phyloP scores from a whole-genome alignment of 2,888 invertebrate species.

The Conchocele bisecta region DNA sequence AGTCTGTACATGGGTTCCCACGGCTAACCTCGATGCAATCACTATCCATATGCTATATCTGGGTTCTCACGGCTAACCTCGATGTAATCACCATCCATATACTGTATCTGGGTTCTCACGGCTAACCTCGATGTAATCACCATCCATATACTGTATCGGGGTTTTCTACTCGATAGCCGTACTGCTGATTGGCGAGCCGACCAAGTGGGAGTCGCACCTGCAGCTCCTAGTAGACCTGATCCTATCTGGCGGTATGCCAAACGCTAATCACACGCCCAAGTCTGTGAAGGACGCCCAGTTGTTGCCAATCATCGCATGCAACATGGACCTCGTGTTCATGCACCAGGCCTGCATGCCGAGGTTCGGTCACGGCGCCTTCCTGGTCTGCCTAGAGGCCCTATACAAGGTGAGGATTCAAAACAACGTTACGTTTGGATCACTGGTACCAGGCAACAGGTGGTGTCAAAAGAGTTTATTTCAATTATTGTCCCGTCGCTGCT shows the following conservation, averaged over 20 bases:
- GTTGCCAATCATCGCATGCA: constrained; percentile 82
- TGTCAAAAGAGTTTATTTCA: too few species aligned
- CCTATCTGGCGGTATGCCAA: constrained; percentile 81
- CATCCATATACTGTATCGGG: too few species aligned
- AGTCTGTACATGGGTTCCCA: too few species aligned
- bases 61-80: too few species aligned
- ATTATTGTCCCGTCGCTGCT: background rate
- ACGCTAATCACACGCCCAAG: constrained; percentile 58
- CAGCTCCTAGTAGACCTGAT: constrained; percentile 82
- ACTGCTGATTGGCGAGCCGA: constrained; percentile 81
- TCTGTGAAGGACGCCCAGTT: constrained; percentile 69
- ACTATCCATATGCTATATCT: too few species aligned
- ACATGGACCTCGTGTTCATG: constrained; percentile 83
- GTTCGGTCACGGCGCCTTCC: constrained; percentile 82
- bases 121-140: too few species aligned
- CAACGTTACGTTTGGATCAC: background rate
- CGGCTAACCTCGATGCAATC: too few species aligned
- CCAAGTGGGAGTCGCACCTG: constrained; percentile 81
- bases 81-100: too few species aligned
- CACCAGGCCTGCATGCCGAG: constrained; percentile 82
- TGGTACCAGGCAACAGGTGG: too few species aligned
- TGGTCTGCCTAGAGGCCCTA: constrained; percentile 81
- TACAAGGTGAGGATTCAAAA: constrained; percentile 76
- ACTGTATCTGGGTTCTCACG: too few species aligned
- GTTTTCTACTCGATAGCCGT: too few species aligned